Percentiles rank a stretch among this genome's conserved stretches.
These are phyloP conservation scores for Rhamnusium bicolor DNA, from an alignment of 2,888 invertebrate genomes.

Conservation along the genomic window DNA sequence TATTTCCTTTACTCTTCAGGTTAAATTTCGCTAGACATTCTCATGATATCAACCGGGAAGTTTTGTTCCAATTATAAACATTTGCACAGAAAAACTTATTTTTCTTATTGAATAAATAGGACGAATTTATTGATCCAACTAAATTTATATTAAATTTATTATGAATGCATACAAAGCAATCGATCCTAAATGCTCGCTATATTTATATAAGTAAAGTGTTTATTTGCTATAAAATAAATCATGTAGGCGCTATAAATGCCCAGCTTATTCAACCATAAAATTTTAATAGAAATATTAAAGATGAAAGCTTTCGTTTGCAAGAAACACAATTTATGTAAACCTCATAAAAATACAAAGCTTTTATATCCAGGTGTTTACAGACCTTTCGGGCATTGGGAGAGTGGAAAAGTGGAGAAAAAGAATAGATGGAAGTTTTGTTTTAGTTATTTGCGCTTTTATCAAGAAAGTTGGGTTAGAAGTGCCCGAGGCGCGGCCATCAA, in stretches of 20 bases:
- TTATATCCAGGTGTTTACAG: slow-evolving; percentile 65
- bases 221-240: slow-evolving; percentile 34
- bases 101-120: neutral
- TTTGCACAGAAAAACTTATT: neutral
- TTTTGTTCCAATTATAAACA: neutral
- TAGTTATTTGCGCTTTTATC: slow-evolving; percentile 70
- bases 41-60: neutral
- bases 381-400: slow-evolving; percentile 51
- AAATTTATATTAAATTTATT: slow-evolving; percentile 6
- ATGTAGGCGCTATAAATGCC: slow-evolving; percentile 16
- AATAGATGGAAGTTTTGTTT: slow-evolving; percentile 63
- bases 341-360: slow-evolving; percentile 54
- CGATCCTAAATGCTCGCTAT: neutral
- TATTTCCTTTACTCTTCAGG: no score
- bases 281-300: slow-evolving; percentile 39
- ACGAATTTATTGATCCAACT: neutral
- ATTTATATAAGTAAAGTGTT: slow-evolving; percentile 22
- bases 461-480: slow-evolving; percentile 67
- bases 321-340: slow-evolving; percentile 33
- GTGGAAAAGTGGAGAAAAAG: slow-evolving; percentile 32
- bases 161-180: neutral
- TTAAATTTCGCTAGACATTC: no score
- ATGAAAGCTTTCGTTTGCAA: slow-evolving; percentile 19
- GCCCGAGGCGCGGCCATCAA: slow-evolving; percentile 69
- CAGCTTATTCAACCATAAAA: slow-evolving; percentile 24